Percentiles rank a stretch among this genome's conserved stretches.
These are phyloP conservation scores for Tanypteryx hageni DNA, from an alignment of 2,888 invertebrate genomes.

Conservation along the genomic window DNA sequence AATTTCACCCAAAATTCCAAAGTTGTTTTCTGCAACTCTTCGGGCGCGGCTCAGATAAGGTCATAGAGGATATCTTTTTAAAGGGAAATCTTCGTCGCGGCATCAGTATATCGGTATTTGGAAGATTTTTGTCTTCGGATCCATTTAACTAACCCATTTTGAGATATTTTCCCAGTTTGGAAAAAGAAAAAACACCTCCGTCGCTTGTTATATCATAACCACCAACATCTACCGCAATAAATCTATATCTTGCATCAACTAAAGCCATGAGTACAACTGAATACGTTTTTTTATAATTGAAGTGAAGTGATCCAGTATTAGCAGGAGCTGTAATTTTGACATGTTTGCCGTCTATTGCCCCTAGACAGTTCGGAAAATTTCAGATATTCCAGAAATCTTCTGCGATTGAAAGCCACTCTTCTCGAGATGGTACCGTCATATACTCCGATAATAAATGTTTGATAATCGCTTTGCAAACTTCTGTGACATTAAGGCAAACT, in stretches of 20 bases:
- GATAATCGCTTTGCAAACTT: too few species aligned
- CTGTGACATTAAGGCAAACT: too few species aligned
- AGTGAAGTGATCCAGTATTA: neutral
- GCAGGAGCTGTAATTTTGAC: too few species aligned
- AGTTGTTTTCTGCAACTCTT: slow-evolving; percentile 30
- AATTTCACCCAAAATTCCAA: neutral
- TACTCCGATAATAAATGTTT: too few species aligned
- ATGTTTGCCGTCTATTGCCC: too few species aligned
- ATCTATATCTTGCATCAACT: slow-evolving; percentile 70
- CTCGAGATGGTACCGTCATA: too few species aligned
- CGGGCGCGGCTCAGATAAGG: slow-evolving; percentile 67
- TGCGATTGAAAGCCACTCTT: too few species aligned
- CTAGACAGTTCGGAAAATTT: too few species aligned
- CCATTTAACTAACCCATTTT: slow-evolving; percentile 67
- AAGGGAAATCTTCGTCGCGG: slow-evolving; percentile 71
- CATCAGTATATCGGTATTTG: slow-evolving; percentile 68
- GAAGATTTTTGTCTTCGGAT: slow-evolving; percentile 69
- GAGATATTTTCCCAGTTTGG: slow-evolving; percentile 69
- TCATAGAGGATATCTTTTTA: slow-evolving; percentile 69
- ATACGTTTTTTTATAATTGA: neutral
- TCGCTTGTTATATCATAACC: slow-evolving; percentile 71
- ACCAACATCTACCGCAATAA: slow-evolving; percentile 71
- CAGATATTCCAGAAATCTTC: too few species aligned
- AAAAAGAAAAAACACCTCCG: slow-evolving; percentile 70
- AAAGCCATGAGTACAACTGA: slow-evolving; percentile 69